These are phyloP conservation scores for Pharmacophagus antenor DNA, from an alignment of 2,888 invertebrate genomes.

Conservation along the genomic window DNA sequence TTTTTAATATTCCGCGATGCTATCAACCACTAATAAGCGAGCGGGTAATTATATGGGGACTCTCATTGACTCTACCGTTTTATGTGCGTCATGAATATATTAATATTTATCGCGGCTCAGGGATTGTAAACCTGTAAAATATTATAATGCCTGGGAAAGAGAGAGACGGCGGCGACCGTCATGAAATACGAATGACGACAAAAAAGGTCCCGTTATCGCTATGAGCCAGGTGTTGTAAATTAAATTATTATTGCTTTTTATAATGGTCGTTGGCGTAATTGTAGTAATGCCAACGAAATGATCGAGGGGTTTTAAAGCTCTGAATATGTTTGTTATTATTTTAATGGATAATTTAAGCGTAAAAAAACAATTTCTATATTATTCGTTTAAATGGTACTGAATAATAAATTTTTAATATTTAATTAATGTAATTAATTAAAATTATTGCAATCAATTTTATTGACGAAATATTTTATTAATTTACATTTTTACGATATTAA, in stretches of 20 bases:
- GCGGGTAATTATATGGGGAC: slow-evolving; percentile 52
- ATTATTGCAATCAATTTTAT: too few species aligned
- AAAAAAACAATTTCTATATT: too few species aligned
- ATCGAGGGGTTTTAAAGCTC: not conserved
- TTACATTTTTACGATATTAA: too few species aligned
- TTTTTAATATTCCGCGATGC: slow-evolving; percentile 55
- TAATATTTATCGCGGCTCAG: slow-evolving; percentile 44
- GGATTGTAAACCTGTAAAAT: slow-evolving; percentile 24
- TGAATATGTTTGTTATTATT: not conserved
- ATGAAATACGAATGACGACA: slow-evolving; percentile 43
- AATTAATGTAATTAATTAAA: too few species aligned
- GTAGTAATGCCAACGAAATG: slow-evolving; percentile 15
- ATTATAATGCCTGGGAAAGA: slow-evolving; percentile 40
- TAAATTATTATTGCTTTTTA: slow-evolving; percentile 49
- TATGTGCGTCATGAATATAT: slow-evolving; percentile 54
- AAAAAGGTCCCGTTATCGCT: slow-evolving; percentile 46
- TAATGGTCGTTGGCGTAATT: slow-evolving; percentile 41
- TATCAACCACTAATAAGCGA: slow-evolving; percentile 56
- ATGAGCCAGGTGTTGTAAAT: slow-evolving; percentile 50
- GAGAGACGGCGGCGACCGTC: slow-evolving; percentile 39
- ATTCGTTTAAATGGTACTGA: too few species aligned
- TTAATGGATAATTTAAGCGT: too few species aligned
- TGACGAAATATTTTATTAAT: too few species aligned
- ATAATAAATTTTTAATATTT: too few species aligned
- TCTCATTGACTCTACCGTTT: slow-evolving; percentile 51